These are phyloP conservation scores for Psittacula derbiana DNA, from an alignment of 2,797 vertebrate genomes.

Conservation along the genomic window DNA sequence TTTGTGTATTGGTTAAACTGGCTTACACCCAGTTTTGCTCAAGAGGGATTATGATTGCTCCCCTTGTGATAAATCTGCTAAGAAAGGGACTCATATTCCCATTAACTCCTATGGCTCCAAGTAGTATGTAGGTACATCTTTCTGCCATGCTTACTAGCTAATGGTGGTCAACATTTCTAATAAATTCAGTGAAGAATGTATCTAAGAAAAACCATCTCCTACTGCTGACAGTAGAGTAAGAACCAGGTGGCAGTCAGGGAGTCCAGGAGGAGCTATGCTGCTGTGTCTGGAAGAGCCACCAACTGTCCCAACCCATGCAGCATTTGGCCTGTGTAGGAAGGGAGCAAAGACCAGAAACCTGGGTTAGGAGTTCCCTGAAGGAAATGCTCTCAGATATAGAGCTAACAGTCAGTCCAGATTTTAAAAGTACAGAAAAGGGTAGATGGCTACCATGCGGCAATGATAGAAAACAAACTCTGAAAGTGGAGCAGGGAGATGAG, in stretches of 20 bases:
- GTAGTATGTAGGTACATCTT: neutral
- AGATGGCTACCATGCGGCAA: neutral
- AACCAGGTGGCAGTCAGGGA: neutral
- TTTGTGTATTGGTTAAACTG: slow-evolving; percentile 50
- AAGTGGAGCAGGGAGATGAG: neutral
- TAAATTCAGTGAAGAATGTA: neutral
- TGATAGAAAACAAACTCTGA: neutral
- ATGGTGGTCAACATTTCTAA: neutral
- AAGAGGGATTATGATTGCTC: slow-evolving; percentile 16
- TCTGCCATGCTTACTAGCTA: neutral
- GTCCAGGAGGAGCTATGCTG: neutral
- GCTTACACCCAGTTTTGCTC: slow-evolving; percentile 9
- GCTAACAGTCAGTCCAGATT: neutral
- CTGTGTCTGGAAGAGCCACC: neutral
- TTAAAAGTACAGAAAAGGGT: neutral
- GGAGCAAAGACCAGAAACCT: neutral
- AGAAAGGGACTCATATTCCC: neutral
- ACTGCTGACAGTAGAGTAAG: neutral
- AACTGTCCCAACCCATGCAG: neutral
- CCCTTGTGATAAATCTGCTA: slow-evolving; percentile 11
- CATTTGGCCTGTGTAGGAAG: neutral
- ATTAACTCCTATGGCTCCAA: neutral
- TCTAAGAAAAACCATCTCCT: neutral
- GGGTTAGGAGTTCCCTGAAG: neutral
- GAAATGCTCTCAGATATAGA: neutral